Evolutionary conservation across 2,113 vertebrate genomes (phyloP).

Genomic region (Zapornia atra): DNA sequence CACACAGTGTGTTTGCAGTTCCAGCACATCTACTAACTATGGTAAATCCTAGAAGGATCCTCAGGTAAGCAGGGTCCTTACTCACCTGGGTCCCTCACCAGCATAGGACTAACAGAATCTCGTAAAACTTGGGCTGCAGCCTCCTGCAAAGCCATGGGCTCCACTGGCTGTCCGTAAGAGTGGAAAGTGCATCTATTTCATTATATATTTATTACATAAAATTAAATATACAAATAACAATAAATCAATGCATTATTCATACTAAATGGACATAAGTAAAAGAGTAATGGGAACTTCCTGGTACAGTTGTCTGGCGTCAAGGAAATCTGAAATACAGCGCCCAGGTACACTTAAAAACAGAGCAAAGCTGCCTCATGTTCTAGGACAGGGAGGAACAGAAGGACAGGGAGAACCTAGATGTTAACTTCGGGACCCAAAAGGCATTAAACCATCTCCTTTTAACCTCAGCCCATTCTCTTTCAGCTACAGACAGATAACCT

Average conservation of each 20-base stretch:
- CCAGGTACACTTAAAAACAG: neutral
- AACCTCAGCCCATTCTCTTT: neutral
- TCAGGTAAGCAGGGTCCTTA: neutral
- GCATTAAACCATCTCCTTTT: neutral
- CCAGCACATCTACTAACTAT: neutral
- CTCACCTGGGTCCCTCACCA: no score
- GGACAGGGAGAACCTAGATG: neutral
- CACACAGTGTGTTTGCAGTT: neutral
- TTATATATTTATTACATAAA: neutral
- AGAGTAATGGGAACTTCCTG: neutral
- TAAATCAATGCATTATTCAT: neutral
- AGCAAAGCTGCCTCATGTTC: neutral
- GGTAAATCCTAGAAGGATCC: neutral
- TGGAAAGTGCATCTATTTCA: neutral
- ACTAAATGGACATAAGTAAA: neutral
- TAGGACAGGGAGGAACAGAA: neutral
- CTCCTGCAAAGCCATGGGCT: neutral
- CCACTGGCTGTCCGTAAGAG: neutral
- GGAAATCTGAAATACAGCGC: neutral
- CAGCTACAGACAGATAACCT: neutral
- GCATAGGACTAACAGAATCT: neutral
- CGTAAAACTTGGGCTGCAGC: neutral
- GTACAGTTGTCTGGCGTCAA: neutral
- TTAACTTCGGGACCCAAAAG: neutral
- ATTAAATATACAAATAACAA: neutral